A percentile compares a stretch with the other conserved stretches of the same genome.
Conservation (phyloP, 2,113 vertebrate genomes). For the Athene cunicularia region DNA sequence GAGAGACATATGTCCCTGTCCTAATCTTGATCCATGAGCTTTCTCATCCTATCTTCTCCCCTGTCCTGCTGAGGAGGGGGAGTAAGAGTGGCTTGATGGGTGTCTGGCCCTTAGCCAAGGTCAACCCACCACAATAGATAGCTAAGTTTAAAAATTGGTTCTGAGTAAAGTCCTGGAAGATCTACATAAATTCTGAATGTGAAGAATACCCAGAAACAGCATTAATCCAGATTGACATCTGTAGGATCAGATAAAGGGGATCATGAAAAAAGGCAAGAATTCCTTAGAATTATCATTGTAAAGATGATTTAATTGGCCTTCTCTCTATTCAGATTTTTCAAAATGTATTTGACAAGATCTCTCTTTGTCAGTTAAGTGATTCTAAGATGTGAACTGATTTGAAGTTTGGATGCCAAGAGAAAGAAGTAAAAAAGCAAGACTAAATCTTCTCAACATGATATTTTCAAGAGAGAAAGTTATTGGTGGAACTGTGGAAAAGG, state of each 20-base stretch:
- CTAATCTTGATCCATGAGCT: not conserved
- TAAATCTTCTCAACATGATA: not conserved
- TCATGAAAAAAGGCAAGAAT: not conserved
- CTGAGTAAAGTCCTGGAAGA: not conserved
- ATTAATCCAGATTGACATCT: not conserved
- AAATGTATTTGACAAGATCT: not conserved
- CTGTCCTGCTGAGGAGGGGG: not conserved
- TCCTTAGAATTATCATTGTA: not conserved
- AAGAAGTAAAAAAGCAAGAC: not conserved
- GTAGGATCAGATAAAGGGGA: not conserved
- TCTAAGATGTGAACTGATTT: not conserved
- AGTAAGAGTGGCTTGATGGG: not conserved
- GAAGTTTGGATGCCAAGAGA: not conserved
- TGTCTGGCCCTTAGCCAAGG: not conserved
- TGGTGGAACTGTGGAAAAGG: not conserved
- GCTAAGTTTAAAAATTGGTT: not conserved
- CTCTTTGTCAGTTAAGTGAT: not conserved
- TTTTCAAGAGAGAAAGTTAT: not conserved
- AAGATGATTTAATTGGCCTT: not conserved
- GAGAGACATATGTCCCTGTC: not conserved
- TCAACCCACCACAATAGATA: not conserved
- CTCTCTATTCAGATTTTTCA: not conserved
- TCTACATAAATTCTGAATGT: not conserved
- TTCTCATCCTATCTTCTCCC: not conserved
- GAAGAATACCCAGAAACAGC: not conserved